These are phyloP conservation scores for Criorhina ranunculi DNA, from an alignment of 2,888 invertebrate species.

Conservation along the genomic window DNA sequence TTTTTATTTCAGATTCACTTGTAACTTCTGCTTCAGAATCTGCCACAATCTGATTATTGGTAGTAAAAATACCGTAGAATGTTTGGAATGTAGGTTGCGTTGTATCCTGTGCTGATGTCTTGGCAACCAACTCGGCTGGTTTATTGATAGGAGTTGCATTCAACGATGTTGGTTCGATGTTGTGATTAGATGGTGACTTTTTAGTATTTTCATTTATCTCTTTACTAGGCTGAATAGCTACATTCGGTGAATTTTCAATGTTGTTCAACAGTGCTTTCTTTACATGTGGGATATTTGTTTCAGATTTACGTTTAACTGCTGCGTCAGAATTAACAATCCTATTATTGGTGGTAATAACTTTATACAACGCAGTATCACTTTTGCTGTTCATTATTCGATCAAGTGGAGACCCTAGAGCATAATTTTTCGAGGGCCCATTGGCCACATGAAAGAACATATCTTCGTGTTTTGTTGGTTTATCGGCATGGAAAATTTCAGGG, in stretches of 20 bases:
- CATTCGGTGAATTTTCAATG: too few species aligned
- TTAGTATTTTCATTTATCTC: neutral
- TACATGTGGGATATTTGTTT: neutral
- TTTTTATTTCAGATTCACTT: neutral
- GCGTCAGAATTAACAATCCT: too few species aligned
- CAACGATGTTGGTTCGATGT: neutral
- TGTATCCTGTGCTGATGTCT: too few species aligned
- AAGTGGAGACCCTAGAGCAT: neutral
- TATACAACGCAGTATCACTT: slow-evolving; percentile 1
- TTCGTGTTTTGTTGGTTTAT: neutral
- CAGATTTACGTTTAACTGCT: neutral
- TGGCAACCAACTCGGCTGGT: neutral
- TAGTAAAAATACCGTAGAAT: too few species aligned
- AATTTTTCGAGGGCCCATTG: neutral
- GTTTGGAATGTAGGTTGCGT: slow-evolving; percentile 56
- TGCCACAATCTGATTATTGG: too few species aligned
- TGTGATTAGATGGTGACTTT: neutral
- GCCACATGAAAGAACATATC: slow-evolving; percentile 2
- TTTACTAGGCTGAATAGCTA: too few species aligned
- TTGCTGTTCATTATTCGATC: slow-evolving; percentile 17
- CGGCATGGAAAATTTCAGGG: slow-evolving; percentile 33
- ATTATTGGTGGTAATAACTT: slow-evolving; percentile 53
- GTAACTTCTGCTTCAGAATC: neutral
- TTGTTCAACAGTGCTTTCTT: neutral
- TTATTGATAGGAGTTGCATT: neutral